A percentile compares a stretch with the other conserved stretches of the same genome.
Conservation (phyloP, 2,797 vertebrate genomes). For the Holocentrus rufus region DNA sequence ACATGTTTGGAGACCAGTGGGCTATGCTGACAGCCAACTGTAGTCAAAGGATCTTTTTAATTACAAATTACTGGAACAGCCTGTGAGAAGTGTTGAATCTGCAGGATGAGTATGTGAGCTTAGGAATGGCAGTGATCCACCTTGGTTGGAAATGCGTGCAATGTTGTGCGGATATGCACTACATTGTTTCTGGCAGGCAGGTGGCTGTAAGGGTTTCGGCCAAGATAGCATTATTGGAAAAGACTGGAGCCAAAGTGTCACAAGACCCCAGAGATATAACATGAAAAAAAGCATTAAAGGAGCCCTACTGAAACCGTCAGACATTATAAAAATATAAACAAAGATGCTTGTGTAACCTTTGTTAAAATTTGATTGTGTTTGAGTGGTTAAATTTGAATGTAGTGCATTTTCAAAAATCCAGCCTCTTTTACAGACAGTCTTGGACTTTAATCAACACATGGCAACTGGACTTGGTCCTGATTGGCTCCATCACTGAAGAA, state of each 20-base stretch:
- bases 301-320: too few species aligned
- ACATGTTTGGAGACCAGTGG: not conserved
- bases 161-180: conserved; percentile 48
- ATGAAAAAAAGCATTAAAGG: not conserved
- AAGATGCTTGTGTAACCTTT: too few species aligned
- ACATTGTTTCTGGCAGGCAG: conserved; percentile 46
- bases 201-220: conserved; percentile 50
- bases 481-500: too few species aligned
- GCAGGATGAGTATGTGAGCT: conserved; percentile 41
- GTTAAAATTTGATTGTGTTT: too few species aligned
- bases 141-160: conserved; percentile 28
- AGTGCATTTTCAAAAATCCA: too few species aligned
- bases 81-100: conserved; percentile 46
- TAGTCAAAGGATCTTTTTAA: conserved; percentile 23
- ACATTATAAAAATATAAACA: too few species aligned
- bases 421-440: too few species aligned
- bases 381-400: too few species aligned
- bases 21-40: not conserved
- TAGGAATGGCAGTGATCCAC: conserved; percentile 44
- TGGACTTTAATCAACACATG: too few species aligned
- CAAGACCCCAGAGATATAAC: conserved; percentile 27
- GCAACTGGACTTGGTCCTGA: too few species aligned
- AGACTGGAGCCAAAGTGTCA: conserved; percentile 45
- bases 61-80: conserved; percentile 31
- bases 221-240: conserved; percentile 35